phyloP scores from a whole-genome alignment of 1,140 invertebrate genomes.

The Tetramorium simillimum region DNA sequence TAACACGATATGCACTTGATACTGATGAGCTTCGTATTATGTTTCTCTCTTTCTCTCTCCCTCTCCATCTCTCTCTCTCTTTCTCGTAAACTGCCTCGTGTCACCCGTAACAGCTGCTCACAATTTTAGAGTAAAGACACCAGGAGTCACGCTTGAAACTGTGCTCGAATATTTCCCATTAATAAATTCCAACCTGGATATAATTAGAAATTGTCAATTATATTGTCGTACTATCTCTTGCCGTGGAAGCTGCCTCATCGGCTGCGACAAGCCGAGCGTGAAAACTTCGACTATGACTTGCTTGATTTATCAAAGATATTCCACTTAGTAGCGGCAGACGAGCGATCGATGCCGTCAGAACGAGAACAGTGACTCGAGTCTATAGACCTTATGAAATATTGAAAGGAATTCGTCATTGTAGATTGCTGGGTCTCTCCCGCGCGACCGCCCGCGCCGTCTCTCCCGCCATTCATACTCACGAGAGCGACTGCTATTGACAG shows the following conservation, averaged over 20 bases:
- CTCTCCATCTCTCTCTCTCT: conserved; percentile 4
- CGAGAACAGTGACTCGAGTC: conserved; percentile 52
- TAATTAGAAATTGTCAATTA: conserved; percentile 20
- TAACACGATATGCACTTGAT: conserved; percentile 65
- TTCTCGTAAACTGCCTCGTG: neutral
- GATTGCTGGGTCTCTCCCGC: conserved; percentile 71
- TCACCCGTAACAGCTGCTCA: conserved; percentile 34
- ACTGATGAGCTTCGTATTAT: conserved; percentile 68
- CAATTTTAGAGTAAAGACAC: conserved; percentile 35
- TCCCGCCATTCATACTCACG: conserved; percentile 71
- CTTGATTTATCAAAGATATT: conserved; percentile 41
- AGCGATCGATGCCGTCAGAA: conserved; percentile 62
- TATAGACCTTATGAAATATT: conserved; percentile 78
- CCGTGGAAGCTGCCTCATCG: neutral
- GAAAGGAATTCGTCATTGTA: conserved; percentile 80
- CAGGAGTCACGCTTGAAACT: neutral
- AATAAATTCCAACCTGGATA: neutral
- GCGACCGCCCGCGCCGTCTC: conserved; percentile 29
- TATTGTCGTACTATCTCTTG: neutral
- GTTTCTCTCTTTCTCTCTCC: conserved; percentile 44
- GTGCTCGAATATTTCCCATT: neutral
- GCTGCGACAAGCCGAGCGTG: neutral
- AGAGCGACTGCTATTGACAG: conserved; percentile 58
- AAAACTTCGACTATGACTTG: conserved; percentile 34
- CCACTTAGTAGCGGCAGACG: conserved; percentile 26